Evolutionary conservation across 2,113 vertebrate species (phyloP).

Genomic region (Suncus etruscus): DNA sequence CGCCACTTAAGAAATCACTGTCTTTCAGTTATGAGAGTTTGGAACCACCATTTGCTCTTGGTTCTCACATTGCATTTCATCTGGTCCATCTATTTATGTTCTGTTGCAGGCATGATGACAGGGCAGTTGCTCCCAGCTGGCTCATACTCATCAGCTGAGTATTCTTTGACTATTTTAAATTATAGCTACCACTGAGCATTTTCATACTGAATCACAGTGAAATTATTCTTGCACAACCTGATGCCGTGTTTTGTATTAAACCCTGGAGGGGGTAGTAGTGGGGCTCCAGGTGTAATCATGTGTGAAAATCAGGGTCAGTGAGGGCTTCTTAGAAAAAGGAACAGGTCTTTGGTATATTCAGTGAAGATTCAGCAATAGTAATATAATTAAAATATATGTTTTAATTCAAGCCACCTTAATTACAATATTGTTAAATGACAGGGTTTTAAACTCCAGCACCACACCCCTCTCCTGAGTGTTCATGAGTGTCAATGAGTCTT

Average conservation of each 20-base stretch:
- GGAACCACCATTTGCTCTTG: not conserved
- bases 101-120: conserved; percentile 40
- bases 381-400: too few species aligned
- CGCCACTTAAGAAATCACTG: not conserved
- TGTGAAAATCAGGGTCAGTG: not conserved
- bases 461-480: too few species aligned
- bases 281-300: not conserved
- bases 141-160: conserved; percentile 45
- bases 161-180: conserved; percentile 49
- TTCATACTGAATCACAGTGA: conserved; percentile 64
- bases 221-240: conserved; percentile 47
- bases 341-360: not conserved
- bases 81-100: conserved; percentile 37
- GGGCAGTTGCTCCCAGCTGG: conserved; percentile 52
- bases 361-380: not conserved
- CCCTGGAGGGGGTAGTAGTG: conserved; percentile 16
- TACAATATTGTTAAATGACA: too few species aligned
- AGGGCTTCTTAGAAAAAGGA: not conserved
- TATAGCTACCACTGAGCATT: conserved; percentile 40
- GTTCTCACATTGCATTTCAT: conserved; percentile 44
- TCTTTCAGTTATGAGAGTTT: conserved; percentile 33
- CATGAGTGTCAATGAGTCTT: too few species aligned
- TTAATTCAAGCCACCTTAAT: too few species aligned
- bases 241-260: conserved; percentile 53
- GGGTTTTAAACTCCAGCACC: too few species aligned